These are phyloP conservation scores for Acropternis orthonyx DNA, from an alignment of 2,797 vertebrate species.

Conservation along the genomic window DNA sequence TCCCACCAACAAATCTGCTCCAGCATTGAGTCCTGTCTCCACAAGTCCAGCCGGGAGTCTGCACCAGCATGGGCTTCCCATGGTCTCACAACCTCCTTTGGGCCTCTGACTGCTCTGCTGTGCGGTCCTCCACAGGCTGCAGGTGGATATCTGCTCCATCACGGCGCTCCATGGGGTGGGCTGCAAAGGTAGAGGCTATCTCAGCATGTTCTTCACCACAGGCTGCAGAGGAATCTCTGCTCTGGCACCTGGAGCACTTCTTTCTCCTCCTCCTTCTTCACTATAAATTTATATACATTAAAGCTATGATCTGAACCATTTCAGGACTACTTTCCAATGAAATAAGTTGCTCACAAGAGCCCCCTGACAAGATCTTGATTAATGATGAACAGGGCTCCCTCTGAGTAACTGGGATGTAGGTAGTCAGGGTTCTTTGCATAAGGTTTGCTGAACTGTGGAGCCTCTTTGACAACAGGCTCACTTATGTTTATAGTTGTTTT, in stretches of 20 bases:
- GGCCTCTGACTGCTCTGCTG: rapidly evolving
- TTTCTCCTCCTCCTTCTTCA: neutral
- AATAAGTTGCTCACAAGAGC: neutral
- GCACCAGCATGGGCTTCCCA: neutral
- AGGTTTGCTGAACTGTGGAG: neutral
- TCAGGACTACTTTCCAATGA: neutral
- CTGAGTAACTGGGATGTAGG: neutral
- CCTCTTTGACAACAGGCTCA: neutral
- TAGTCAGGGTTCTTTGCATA: neutral
- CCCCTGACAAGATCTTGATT: neutral
- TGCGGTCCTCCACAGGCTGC: neutral
- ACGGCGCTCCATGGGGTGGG: neutral
- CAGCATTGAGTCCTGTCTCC: neutral
- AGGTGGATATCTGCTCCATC: neutral
- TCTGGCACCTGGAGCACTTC: neutral
- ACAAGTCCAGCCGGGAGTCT: neutral
- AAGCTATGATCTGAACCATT: neutral
- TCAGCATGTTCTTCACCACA: neutral
- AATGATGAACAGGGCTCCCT: neutral
- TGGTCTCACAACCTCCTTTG: neutral
- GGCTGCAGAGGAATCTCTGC: neutral
- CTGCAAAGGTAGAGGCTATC: rapidly evolving
- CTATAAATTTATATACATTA: neutral
- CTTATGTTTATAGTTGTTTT: neutral
- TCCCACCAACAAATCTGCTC: neutral